These are phyloP conservation scores for Turdus rufiventris DNA, from an alignment of 2,113 vertebrate species.

Conservation along the genomic window DNA sequence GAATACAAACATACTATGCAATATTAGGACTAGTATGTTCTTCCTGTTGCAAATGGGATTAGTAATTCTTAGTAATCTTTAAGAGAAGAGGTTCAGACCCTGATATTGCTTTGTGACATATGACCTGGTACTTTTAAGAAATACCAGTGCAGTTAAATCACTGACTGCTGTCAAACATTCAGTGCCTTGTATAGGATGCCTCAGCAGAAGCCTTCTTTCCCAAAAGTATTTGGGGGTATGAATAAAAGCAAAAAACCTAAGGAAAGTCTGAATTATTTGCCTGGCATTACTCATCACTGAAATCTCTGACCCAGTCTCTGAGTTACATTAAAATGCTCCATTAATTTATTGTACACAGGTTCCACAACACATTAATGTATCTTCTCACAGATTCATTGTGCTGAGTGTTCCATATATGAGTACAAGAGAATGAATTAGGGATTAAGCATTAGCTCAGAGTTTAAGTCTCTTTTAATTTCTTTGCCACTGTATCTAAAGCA, in stretches of 20 bases:
- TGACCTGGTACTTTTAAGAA: slow-evolving; percentile 15
- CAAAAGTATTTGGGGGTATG: not conserved
- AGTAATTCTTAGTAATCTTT: not conserved
- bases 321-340: not conserved
- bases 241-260: slow-evolving; percentile 4
- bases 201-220: slow-evolving; percentile 9
- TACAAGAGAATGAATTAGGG: not conserved
- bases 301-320: not conserved
- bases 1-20: not conserved
- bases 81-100: not conserved
- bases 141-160: not conserved
- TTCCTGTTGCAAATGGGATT: not conserved
- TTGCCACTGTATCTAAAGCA: not conserved
- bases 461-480: slow-evolving; percentile 47
- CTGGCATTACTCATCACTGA: not conserved
- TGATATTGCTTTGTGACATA: not conserved
- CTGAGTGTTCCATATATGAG: not conserved
- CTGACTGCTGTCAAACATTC: slow-evolving; percentile 3
- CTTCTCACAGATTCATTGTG: slow-evolving; percentile 15
- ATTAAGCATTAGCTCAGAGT: slow-evolving; percentile 18
- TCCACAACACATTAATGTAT: not conserved
- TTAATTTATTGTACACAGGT: not conserved
- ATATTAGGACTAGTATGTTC: not conserved
- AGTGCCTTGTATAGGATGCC: not conserved
- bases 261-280: not conserved